Conservation (phyloP, 2,888 invertebrate species). For the Rhamphomyia laevipes region DNA sequence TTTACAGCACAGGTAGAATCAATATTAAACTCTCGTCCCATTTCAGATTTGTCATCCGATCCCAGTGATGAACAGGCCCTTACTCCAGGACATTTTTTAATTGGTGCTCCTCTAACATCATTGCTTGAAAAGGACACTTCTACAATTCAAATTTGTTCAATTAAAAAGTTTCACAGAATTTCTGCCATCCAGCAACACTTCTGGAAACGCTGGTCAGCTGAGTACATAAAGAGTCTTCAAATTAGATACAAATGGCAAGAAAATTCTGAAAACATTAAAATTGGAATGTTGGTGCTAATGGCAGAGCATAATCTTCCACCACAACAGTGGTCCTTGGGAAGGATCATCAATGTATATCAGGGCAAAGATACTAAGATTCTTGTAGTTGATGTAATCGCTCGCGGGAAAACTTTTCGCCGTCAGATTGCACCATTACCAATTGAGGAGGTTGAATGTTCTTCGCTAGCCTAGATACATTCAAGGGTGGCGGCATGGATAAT, state of each 20-base stretch:
- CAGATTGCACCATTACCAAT: neutral
- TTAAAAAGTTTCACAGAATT: no score
- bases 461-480: neutral
- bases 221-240: neutral
- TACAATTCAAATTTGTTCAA: no score
- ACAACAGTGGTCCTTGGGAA: no score
- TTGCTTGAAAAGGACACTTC: neutral
- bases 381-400: no score
- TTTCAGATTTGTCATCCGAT: neutral
- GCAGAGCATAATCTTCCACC: no score
- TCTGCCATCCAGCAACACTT: no score
- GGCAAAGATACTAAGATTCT: no score
- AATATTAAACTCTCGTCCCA: neutral
- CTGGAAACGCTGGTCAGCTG: neutral
- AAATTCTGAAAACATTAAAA: no score
- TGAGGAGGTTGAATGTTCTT: neutral
- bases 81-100: neutral
- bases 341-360: no score
- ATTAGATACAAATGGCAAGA: neutral
- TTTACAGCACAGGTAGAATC: neutral
- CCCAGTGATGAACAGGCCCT: neutral
- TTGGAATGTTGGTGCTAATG: no score
- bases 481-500: neutral
- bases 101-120: neutral
- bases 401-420: no score